These are phyloP conservation scores for Caenorhabditis uteleia DNA, from an alignment of 2,888 invertebrate genomes.

Conservation along the genomic window DNA sequence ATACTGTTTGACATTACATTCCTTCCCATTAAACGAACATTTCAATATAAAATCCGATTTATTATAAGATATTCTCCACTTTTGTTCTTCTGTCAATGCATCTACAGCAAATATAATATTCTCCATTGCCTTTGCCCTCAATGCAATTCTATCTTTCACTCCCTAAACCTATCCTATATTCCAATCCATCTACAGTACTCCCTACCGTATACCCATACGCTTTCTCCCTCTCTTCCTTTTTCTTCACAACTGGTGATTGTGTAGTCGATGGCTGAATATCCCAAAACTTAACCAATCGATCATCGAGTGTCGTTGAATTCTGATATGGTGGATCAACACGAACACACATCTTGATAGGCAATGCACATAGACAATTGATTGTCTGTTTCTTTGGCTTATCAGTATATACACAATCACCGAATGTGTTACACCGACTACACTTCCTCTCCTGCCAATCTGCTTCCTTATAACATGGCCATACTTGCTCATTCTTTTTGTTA, in stretches of 20 bases:
- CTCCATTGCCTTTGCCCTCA: constrained; percentile 65
- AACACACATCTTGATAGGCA: constrained; percentile 60
- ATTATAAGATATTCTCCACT: constrained; percentile 45
- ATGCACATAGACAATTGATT: constrained; percentile 59
- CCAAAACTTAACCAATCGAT: constrained; percentile 63
- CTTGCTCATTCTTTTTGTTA: constrained; percentile 63
- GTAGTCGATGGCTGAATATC: constrained; percentile 57
- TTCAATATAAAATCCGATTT: constrained; percentile 64
- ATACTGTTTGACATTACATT: constrained; percentile 66
- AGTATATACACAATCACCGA: constrained; percentile 62
- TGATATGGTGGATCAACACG: constrained; percentile 53
- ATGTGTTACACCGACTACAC: constrained; percentile 59
- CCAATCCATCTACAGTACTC: no score
- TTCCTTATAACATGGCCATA: constrained; percentile 65
- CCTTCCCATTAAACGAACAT: constrained; percentile 68
- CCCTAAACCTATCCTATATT: constrained; percentile 56
- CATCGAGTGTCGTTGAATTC: constrained; percentile 22
- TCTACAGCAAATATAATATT: constrained; percentile 68
- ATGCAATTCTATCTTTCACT: constrained; percentile 66
- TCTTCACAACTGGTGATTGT: constrained; percentile 51
- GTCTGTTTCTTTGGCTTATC: constrained; percentile 33
- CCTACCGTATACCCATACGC: constrained; percentile 57
- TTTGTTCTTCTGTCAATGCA: constrained; percentile 51
- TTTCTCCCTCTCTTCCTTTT: constrained; percentile 58
- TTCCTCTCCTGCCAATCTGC: constrained; percentile 58